These are phyloP conservation scores for Phrynosoma platyrhinos DNA, from an alignment of 2,113 vertebrate species.

Conservation along the genomic window DNA sequence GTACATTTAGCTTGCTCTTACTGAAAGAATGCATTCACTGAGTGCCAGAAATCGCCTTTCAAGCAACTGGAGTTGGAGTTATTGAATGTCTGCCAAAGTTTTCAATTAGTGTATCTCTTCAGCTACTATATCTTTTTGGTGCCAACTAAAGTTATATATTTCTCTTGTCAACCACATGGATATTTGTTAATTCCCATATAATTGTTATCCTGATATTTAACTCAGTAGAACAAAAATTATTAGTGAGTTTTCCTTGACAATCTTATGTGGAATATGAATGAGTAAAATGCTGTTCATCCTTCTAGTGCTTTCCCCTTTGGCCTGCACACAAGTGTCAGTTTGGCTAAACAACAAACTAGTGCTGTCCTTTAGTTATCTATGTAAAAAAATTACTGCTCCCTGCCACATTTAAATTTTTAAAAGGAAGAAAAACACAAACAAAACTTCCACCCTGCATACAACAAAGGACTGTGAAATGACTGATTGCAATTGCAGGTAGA, in stretches of 20 bases:
- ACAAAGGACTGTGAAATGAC: neutral
- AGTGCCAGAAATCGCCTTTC: conserved; percentile 17
- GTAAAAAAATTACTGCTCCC: neutral
- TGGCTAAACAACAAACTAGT: neutral
- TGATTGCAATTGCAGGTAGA: conserved; percentile 10
- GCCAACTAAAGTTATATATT: neutral
- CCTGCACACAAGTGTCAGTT: neutral
- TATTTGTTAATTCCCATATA: neutral
- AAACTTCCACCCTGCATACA: neutral
- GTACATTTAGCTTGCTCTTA: conserved; percentile 20
- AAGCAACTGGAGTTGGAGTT: neutral
- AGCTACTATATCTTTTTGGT: neutral
- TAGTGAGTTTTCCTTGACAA: neutral
- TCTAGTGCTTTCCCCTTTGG: neutral
- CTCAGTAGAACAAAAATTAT: neutral
- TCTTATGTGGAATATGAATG: conserved; percentile 16
- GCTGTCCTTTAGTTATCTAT: neutral
- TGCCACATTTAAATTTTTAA: neutral
- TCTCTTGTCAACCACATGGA: neutral
- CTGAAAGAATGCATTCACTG: conserved; percentile 30
- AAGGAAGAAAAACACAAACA: neutral
- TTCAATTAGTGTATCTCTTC: neutral
- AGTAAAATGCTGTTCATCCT: neutral
- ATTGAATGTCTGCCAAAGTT: conserved; percentile 28
- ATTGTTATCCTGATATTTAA: neutral